Conservation (phyloP, 2,797 vertebrate species). For the Ambastaia sidthimunki region DNA sequence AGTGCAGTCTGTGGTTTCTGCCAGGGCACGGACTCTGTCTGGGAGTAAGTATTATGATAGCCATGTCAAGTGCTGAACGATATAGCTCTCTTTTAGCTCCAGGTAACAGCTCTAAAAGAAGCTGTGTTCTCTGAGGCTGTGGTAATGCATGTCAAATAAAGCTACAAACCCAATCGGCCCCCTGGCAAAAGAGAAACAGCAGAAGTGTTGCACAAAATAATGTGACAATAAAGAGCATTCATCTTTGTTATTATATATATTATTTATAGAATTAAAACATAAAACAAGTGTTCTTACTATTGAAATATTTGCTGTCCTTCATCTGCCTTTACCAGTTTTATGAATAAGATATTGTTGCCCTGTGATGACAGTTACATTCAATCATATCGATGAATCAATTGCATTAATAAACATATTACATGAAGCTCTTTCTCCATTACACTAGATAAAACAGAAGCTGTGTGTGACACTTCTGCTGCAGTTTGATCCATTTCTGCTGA, state of each 20-base stretch:
- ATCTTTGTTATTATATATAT: constrained; percentile 34
- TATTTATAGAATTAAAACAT: too few species aligned
- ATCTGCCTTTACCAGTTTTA: too few species aligned
- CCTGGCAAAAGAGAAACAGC: constrained; percentile 16
- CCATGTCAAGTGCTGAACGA: constrained; percentile 51
- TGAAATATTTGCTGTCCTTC: too few species aligned
- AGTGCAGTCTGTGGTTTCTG: constrained; percentile 57
- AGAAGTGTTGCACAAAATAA: constrained; percentile 48
- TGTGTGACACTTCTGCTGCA: too few species aligned
- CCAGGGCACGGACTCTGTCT: constrained; percentile 49
- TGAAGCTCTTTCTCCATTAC: too few species aligned
- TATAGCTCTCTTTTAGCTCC: constrained; percentile 41
- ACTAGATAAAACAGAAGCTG: too few species aligned
- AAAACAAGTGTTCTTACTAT: too few species aligned
- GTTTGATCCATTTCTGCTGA: too few species aligned
- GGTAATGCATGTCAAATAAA: constrained; percentile 44
- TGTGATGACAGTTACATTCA: too few species aligned
- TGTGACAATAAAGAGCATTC: constrained; percentile 41
- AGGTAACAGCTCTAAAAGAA: constrained; percentile 54
- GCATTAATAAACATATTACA: too few species aligned
- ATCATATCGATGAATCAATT: too few species aligned
- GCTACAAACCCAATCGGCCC: constrained; percentile 19
- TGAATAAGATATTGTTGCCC: too few species aligned
- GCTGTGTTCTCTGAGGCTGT: constrained; percentile 51
- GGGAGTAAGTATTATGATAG: constrained; percentile 58